Evolutionary conservation across 2,797 vertebrate species (phyloP), one percentile per base, ranked within the genome.

Genomic region (Chelmon rostratus): DNA sequence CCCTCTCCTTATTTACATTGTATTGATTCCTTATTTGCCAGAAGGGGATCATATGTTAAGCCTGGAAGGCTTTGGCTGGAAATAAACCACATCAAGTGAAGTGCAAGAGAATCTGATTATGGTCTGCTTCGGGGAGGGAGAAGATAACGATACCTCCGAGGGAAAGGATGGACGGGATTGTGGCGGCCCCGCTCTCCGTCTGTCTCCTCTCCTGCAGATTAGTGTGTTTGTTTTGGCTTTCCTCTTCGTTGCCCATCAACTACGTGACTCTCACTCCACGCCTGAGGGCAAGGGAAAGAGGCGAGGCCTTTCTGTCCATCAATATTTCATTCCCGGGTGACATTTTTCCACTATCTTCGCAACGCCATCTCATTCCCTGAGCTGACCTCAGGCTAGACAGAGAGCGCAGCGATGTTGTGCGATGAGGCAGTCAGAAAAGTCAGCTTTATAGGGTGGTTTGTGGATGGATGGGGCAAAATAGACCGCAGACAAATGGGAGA

Each of bases 321-420:
- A 92, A 91, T 92, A 92, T 90, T 93, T 91, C 83, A 93, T 89
- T 89, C 86, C 80, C 53, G 47, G 78, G 82, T 91, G 93, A 91
- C 91, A 90, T 89, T 92, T 90, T 81, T 82, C 87, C 88, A 74
- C 86, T 88, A 90, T 91, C 91, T 90, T 80, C 25, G 49, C 75
- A 58, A 78, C 35, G 68, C 86, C 86, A 84, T 91, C 86, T 93
- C 86, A 91, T 93, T 91, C 85, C 81, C 77, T 8, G 74, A 86
- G 79, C 79, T 88, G 90, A 92, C 91, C 90, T 71, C 80, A 19
- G 88, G 89, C 83, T 16, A 89, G 70, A 81, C 62, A 28, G 84
- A 78, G 85, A 73, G 68, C 67, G 85, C 74, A 23, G 63, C 63
- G 8, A 21, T 70, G 80, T 68, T 85, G 85, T 80, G 83, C 68